A percentile compares a stretch with the other conserved stretches of the same genome.
These are phyloP conservation scores for Parotia lawesii DNA, from an alignment of 2,113 vertebrate genomes.

Conservation along the genomic window DNA sequence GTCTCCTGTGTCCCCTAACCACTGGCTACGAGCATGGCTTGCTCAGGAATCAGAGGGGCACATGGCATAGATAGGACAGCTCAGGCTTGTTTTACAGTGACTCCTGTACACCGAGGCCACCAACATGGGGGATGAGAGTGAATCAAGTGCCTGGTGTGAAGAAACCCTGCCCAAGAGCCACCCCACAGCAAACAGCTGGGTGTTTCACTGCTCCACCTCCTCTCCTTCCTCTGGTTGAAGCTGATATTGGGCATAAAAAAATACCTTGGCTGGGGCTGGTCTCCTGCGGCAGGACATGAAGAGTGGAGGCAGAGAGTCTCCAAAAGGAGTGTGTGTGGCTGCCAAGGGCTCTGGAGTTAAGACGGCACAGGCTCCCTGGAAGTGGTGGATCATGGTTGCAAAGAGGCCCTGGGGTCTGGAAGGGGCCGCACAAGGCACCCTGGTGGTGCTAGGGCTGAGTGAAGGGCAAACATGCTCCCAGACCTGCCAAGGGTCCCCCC, in stretches of 20 bases:
- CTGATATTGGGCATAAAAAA: background rate
- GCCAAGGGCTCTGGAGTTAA: background rate
- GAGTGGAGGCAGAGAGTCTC: background rate
- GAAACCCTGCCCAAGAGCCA: background rate
- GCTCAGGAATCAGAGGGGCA: background rate
- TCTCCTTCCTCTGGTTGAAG: background rate
- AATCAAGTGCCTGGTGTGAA: background rate
- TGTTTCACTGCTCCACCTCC: background rate
- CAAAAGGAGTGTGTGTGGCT: accelerated
- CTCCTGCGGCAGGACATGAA: background rate
- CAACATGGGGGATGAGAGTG: accelerated
- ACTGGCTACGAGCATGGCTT: background rate
- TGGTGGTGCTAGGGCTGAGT: background rate
- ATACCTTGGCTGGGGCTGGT: background rate
- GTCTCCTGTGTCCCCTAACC: background rate
- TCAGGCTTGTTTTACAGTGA: background rate
- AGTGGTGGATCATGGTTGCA: background rate
- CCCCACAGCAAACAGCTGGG: background rate
- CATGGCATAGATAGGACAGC: background rate
- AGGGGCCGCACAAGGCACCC: background rate
- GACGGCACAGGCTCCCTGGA: accelerated
- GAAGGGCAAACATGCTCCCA: background rate
- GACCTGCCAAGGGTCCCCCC: background rate
- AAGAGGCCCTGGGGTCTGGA: background rate
- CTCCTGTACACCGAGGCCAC: background rate